A percentile compares a stretch with the other conserved stretches of the same genome.
phyloP scores from a whole-genome alignment of 2,797 vertebrate genomes.

The Enteromius anoplus region DNA sequence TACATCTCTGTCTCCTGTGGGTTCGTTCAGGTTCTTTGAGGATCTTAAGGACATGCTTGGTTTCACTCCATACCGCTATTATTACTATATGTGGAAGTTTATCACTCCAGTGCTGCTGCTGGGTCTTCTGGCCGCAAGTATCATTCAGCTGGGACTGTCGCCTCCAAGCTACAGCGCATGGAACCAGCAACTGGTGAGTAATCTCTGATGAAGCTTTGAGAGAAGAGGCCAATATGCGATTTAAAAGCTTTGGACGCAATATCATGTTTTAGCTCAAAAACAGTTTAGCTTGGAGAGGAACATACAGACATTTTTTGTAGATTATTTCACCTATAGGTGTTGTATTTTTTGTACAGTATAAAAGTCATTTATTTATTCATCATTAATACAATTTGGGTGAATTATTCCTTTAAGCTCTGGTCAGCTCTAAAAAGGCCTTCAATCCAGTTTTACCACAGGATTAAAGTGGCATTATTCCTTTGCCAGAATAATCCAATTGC shows the following conservation, averaged over 20 bases:
- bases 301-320: background rate
- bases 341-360: background rate
- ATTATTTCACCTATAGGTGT: background rate
- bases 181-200: conserved; percentile 89
- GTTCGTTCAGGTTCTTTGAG: conserved; percentile 86
- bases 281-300: background rate
- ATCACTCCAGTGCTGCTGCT: conserved; percentile 88
- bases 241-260: background rate
- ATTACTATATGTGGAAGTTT: conserved; percentile 99
- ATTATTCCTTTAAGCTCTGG: background rate
- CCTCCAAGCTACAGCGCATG: conserved; percentile 94
- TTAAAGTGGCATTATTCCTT: conserved; percentile 16
- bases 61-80: conserved; percentile 89
- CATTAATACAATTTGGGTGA: background rate
- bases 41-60: conserved; percentile 97
- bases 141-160: conserved; percentile 88
- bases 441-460: background rate
- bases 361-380: background rate
- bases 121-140: conserved; percentile 83
- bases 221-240: background rate
- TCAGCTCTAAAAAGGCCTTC: background rate
- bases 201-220: background rate
- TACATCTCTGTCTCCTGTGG: background rate
- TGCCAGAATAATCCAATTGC: conserved; percentile 19
- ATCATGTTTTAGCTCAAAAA: background rate